Percentiles rank a stretch among this genome's conserved stretches.
phyloP scores from a whole-genome alignment of 1,140 invertebrate genomes.

The Oreohelix idahoensis region DNA sequence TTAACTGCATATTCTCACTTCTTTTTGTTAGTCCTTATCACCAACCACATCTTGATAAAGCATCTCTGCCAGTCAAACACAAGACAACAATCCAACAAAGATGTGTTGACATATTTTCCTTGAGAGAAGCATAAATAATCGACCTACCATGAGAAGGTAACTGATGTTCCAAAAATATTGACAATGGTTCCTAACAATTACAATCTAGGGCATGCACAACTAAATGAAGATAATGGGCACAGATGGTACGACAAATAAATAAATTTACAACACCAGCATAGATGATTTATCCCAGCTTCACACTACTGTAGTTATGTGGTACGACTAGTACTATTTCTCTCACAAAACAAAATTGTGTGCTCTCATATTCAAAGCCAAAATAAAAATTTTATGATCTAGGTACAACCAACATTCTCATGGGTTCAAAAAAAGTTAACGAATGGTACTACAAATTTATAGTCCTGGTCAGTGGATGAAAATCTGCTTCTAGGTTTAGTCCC shows the following conservation, averaged over 20 bases:
- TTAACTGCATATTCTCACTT: constrained; percentile 44
- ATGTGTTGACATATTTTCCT: constrained; percentile 10
- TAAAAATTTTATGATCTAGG: no score
- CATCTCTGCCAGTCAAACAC: constrained; percentile 37
- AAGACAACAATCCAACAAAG: constrained; percentile 27
- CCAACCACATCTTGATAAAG: constrained; percentile 39
- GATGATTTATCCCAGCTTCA: constrained; percentile 27
- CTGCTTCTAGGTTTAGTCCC: no score
- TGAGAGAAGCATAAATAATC: constrained; percentile 36
- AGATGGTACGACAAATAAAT: constrained; percentile 21
- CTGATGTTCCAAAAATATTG: neutral
- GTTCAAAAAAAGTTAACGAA: no score
- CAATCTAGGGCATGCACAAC: constrained; percentile 16
- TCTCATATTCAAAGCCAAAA: no score
- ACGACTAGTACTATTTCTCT: neutral
- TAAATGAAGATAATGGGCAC: constrained; percentile 30
- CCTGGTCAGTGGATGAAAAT: no score
- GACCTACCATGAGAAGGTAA: constrained; percentile 13
- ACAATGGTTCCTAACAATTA: constrained; percentile 14
- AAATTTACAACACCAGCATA: constrained; percentile 21
- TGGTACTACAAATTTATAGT: no score
- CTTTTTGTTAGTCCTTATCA: constrained; percentile 38
- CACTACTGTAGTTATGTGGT: neutral
- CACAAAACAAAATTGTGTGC: neutral
- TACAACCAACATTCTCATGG: no score